Base-by-base conservation (phyloP, 2,888 invertebrate genomes). In the Baccha elongata region DNA sequence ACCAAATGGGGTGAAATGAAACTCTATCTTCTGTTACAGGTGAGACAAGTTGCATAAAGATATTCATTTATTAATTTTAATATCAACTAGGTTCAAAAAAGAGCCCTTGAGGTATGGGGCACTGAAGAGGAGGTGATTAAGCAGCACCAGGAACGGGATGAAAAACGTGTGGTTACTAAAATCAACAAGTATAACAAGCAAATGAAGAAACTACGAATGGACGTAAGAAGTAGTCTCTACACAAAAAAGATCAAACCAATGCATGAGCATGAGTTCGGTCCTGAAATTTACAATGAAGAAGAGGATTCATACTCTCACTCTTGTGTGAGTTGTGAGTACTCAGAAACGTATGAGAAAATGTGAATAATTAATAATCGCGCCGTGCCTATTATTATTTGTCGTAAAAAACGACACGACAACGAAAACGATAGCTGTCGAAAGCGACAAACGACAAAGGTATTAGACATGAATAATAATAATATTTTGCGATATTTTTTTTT, bases 1-100 rank as follows among this genome's bases (percentile, higher is more conserved):
- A 92, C 93, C 35, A 92, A 94, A 84, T 97, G 97, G 95, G 97
- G 98, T 48, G 97, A 97, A 89, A 99, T 99, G 99, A 98, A 98
- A 88, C 92, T 99, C 11, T 99, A 97, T 92, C 91, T 99, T 85
- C 94, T 95, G 88, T 91, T 94, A 85, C 98, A 98, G 92, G 94
- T 97, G 88, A 60, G 29, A 23, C 5, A 5, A 32, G 23, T 2
- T 26, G 1, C 2, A 62, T 37, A 5, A 26, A 7, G 6, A 10
- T 11, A 1, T 62, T 60, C 10, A 35, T 8, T 11, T 6, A 35
- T 13, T 3, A 53, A 26, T 3, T 4, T 15, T 60, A 40, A 7
- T 32, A 23, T 32, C 37, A 19, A 8, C 13, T 42, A 86, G 86
- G 64, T 87, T 35, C 94, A 94, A 89, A 92, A 93, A 89, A 92